Conservation (phyloP, 30 jellyfish, hydroid and myxozoan genomes). For the Clytia hemisphaerica region DNA sequence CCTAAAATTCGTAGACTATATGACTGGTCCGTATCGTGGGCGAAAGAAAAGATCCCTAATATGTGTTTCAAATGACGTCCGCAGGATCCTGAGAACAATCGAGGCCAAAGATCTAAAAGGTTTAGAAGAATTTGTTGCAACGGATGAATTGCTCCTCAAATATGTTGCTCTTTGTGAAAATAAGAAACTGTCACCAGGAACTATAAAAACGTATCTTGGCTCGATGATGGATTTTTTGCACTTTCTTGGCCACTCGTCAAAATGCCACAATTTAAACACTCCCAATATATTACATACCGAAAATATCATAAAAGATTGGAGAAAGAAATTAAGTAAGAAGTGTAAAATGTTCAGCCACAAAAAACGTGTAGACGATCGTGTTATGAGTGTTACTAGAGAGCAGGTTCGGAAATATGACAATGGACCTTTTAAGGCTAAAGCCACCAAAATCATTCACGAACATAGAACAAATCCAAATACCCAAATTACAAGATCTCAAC, state of each 20-base stretch:
- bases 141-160: background rate
- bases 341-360: background rate
- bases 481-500: no score
- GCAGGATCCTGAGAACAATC: background rate
- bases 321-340: slow-evolving; percentile 3
- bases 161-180: background rate
- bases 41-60: background rate
- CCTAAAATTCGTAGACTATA: background rate
- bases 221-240: background rate
- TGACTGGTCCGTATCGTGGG: background rate
- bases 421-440: background rate
- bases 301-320: no score
- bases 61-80: background rate
- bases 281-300: no score
- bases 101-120: background rate
- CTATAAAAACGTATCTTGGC: background rate
- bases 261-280: no score
- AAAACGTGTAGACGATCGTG: background rate
- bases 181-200: no score
- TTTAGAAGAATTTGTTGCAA: background rate
- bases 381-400: background rate
- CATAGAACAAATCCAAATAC: no score
- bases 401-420: background rate
- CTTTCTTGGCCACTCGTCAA: background rate
- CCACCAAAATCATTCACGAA: background rate